Conservation (phyloP, 1,140 invertebrate species). For the Papilio xuthus region DNA sequence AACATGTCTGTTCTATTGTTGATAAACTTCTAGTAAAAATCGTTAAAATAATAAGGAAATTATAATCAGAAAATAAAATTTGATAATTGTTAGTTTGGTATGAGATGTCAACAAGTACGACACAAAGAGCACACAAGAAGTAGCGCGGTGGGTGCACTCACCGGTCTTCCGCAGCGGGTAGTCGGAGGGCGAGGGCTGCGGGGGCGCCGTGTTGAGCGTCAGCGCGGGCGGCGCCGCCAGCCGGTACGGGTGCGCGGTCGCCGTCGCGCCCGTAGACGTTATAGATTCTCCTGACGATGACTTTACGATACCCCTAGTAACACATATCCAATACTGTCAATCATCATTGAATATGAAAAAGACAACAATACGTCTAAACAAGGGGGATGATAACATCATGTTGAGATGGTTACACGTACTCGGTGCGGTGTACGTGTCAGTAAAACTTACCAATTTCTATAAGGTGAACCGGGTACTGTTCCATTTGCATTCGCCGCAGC, state of each 20-base stretch:
- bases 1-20: neutral
- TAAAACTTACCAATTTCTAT: conserved; percentile 89
- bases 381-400: neutral
- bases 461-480: conserved; percentile 85
- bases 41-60: neutral
- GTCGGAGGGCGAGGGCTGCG: conserved; percentile 88
- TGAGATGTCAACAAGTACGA: neutral
- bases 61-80: neutral
- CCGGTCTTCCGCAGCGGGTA: conserved; percentile 97
- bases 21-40: neutral
- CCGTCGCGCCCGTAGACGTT: conserved; percentile 81
- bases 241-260: conserved; percentile 86
- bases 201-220: conserved; percentile 85
- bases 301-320: conserved; percentile 82
- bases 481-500: conserved; percentile 91
- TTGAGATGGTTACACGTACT: neutral
- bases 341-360: neutral
- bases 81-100: neutral
- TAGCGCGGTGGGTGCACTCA: conserved; percentile 75
- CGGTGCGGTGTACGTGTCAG: neutral
- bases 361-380: neutral
- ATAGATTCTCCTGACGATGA: conserved; percentile 84
- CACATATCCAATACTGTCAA: neutral
- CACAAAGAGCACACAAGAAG: conserved; percentile 13
- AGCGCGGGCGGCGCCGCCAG: conserved; percentile 82